Evolutionary conservation across 2,888 invertebrate species (phyloP).

Genomic region (Meteorus colon): DNA sequence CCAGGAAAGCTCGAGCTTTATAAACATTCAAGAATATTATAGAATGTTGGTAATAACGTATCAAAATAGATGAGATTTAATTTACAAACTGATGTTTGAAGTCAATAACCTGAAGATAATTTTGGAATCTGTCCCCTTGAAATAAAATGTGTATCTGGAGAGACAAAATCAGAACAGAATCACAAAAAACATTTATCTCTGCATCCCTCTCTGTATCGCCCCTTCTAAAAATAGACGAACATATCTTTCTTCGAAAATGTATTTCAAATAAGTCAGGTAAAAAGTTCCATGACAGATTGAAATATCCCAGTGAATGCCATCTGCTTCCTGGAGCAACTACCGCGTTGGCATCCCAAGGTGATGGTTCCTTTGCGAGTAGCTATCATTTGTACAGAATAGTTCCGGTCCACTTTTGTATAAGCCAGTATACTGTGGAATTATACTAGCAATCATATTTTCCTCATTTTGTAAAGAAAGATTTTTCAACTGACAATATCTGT

Average conservation of each 20-base stretch:
- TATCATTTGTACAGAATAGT: background rate
- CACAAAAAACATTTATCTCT: background rate
- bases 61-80: background rate
- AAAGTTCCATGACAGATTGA: background rate
- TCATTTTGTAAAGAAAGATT: background rate
- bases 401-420: background rate
- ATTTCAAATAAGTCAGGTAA: background rate
- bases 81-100: background rate
- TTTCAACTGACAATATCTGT: background rate
- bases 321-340: background rate
- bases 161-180: background rate
- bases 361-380: background rate
- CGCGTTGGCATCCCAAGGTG: background rate
- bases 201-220: background rate
- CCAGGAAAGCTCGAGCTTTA: background rate
- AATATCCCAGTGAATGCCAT: background rate
- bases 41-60: background rate
- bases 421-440: background rate
- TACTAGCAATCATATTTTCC: background rate
- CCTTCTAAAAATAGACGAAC: no score
- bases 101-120: constrained; percentile 8
- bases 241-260: background rate
- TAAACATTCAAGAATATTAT: background rate
- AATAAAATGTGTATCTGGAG: background rate
- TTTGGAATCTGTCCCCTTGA: background rate